Evolutionary conservation across 1,140 invertebrate species (phyloP), one percentile per base, ranked within the genome.

Genomic region (Penaeus indicus): DNA sequence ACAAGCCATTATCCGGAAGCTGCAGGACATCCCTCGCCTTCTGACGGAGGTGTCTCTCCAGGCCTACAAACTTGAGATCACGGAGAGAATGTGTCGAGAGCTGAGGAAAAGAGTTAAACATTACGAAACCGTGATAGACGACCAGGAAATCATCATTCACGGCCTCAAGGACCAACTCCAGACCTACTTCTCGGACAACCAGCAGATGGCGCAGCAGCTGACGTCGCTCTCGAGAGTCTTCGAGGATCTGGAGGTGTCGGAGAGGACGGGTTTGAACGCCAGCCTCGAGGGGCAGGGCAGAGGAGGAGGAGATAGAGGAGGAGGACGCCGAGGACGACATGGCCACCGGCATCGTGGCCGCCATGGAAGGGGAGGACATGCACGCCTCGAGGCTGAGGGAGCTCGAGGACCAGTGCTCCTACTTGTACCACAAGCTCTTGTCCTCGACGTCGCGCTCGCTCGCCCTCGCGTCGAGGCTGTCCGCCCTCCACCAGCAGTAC

Each of bases 341-440:
- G 21, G 80, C 89, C 8, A 81, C 83, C 19, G 75, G 86, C 10
- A 88, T 87, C 62, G 77, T 90, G 80, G 89, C 91, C 86, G 85
- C 80, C 19, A 89, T 90, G 69, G 85, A 89, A 83, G 84, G 91
- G 27, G 42, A 90, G 88, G 89, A 90, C 78, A 78, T 89, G 85
- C 89, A 90, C 84, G 32, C 91, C 85, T 38, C 78, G n/a, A 72
- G 96, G 86, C 92, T 96, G 47, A 94, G 94, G 91, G 93, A 95
- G 16, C 92, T 97, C 54, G 96, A 97, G 92, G 95, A 95, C 80
- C 95, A 96, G 90, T 95, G 95, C 88, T 94, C 94, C 89, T 93
- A 95, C 91, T 92, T 97, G 21, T 94, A 96, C 89, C 93, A 94
- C 62, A 95, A 95, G 93, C 90, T 93, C n/a, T 88, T 92, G 81